Base-by-base conservation (phyloP, 2,113 vertebrate genomes). In the Pseudorectes ferrugineus region DNA sequence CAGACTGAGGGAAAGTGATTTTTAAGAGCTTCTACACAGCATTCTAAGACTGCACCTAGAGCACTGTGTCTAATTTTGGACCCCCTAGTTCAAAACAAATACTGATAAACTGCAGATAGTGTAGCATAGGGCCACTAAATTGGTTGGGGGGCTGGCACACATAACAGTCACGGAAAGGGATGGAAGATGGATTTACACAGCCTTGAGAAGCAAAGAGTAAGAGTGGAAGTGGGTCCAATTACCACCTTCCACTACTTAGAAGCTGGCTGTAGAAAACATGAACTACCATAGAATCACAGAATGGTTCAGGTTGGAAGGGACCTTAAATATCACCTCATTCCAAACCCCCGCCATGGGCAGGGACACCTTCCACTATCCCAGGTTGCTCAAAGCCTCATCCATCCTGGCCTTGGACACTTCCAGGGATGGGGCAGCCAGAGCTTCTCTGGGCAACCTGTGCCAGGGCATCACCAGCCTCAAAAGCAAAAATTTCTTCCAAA, bases 361-460 rank as follows among this genome's bases (percentile, higher is more conserved):
- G 24, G 14, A 68, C 54, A 68, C 29, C 26, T 52, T 55, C 31
- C 62, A 48, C 62, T 2, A 6, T 0, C 0, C 6, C 70, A 68
- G n/a, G 29, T 2, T 54, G 21, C 40, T 54, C 25, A 5, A 52
- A 75, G 25, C 12, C 7, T 9, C 26, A 18, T 28, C 62, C 25
- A 76, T 0, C 26, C 71, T 70, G 48, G 25, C 25, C 35, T 62
- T 7, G 42, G 10, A 28, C 0, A 1, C 25, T 70, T 15, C 31
- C 35, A 62, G 62, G 18, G 8, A 55, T 36, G 33, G 33, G 9
- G 2, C 45, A 81, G 26, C 33, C 76, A 81, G 33, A 66, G 33
- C 23, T 24, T 1, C 61, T 31, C 24, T 18, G 24, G 54, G 11
- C 6, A 68, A 8, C 28, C 46, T 42, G 6, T 54, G 2, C 25